phyloP scores from a whole-genome alignment of 2,888 invertebrate species.

The Villa cingulata region DNA sequence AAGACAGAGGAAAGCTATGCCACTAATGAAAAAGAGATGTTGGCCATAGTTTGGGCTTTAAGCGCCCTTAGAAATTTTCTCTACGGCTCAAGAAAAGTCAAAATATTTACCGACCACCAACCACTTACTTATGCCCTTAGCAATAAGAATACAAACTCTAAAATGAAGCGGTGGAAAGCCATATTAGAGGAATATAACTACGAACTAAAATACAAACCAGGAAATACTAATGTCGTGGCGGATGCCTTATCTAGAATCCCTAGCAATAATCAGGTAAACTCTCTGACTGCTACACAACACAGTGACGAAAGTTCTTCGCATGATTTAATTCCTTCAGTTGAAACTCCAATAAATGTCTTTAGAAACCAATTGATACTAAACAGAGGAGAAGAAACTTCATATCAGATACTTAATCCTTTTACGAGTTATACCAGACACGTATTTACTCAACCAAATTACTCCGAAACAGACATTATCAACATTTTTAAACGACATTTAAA shows the following conservation, averaged over 20 bases:
- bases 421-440: slow-evolving; percentile 5
- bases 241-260: slow-evolving; percentile 8
- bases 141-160: no score
- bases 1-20: no score
- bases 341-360: slow-evolving; percentile 8
- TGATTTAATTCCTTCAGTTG: slow-evolving; percentile 4
- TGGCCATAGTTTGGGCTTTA: slow-evolving; percentile 4
- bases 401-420: slow-evolving; percentile 4
- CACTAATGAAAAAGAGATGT: slow-evolving; percentile 23
- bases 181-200: slow-evolving; percentile 12
- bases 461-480: slow-evolving; percentile 2
- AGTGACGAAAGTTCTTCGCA: slow-evolving; percentile 8
- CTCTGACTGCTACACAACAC: background rate
- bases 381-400: slow-evolving; percentile 3
- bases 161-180: no score
- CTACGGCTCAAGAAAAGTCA: slow-evolving; percentile 1
- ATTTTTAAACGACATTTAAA: slow-evolving; percentile 9
- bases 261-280: background rate
- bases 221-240: slow-evolving; percentile 10
- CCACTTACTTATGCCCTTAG: no score
- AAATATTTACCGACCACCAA: no score
- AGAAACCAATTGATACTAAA: slow-evolving; percentile 10
- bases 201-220: slow-evolving; percentile 8
- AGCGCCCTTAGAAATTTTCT: slow-evolving; percentile 3
- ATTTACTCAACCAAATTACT: background rate